Conservation (phyloP, 1,140 invertebrate species). For the Pectinophora gossypiella region DNA sequence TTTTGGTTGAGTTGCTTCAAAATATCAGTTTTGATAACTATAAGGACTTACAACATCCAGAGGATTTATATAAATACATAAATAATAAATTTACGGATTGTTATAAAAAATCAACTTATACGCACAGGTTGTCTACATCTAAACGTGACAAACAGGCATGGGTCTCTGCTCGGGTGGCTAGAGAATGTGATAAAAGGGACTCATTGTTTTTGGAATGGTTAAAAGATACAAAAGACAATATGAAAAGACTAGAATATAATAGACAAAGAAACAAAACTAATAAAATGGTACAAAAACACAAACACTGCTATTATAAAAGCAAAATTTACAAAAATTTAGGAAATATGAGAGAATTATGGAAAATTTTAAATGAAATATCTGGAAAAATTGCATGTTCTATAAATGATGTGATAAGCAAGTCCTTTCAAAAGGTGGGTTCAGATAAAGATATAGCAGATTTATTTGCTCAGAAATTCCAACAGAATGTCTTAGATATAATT, state of each 20-base stretch:
- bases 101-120: constrained; percentile 2
- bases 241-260: constrained; percentile 4
- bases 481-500: neutral
- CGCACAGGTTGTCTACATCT: neutral
- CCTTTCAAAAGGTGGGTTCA: neutral
- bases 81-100: neutral
- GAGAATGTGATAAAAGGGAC: constrained; percentile 3
- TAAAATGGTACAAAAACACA: neutral
- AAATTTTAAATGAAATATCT: constrained; percentile 2
- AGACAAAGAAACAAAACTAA: constrained; percentile 9
- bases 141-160: constrained; percentile 7
- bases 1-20: neutral
- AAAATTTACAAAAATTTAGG: neutral
- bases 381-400: neutral
- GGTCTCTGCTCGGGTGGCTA: neutral
- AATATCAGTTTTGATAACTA: neutral
- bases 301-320: neutral
- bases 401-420: neutral
- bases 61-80: constrained; percentile 1
- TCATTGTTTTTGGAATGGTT: neutral
- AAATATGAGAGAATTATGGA: neutral
- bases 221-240: constrained; percentile 3
- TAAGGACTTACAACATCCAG: neutral
- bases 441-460: constrained; percentile 1
- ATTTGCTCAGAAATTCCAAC: constrained; percentile 1